Conservation (phyloP, 2,888 invertebrate genomes). For the Unio pictorum region DNA sequence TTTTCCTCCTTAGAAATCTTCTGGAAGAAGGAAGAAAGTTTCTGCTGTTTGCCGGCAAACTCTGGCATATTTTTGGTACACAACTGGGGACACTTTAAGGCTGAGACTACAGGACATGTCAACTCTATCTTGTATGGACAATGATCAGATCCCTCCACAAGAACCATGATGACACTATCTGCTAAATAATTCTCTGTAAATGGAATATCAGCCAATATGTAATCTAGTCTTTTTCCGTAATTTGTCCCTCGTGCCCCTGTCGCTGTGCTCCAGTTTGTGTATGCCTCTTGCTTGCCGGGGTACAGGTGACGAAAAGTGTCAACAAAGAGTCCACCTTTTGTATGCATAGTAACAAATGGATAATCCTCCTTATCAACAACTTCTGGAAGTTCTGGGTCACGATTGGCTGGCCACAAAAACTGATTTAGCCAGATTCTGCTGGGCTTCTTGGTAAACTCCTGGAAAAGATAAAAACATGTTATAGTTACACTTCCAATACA, state of each 20-base stretch:
- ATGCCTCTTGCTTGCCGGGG: constrained; percentile 70
- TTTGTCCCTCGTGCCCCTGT: constrained; percentile 73
- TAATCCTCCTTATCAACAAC: constrained; percentile 35
- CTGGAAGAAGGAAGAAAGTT: constrained; percentile 60
- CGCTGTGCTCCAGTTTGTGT: constrained; percentile 73
- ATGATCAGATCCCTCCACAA: constrained; percentile 74
- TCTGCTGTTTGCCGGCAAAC: constrained; percentile 71
- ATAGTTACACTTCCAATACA: not conserved
- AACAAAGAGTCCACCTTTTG: constrained; percentile 65
- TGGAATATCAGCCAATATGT: constrained; percentile 70
- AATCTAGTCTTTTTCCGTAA: constrained; percentile 74
- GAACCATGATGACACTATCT: constrained; percentile 61
- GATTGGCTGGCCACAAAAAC: constrained; percentile 57
- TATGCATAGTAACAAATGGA: constrained; percentile 34
- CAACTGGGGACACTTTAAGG: constrained; percentile 65
- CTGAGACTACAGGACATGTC: constrained; percentile 47
- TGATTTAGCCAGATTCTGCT: constrained; percentile 70
- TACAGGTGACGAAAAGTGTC: constrained; percentile 73
- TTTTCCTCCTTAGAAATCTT: constrained; percentile 31
- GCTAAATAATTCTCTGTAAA: constrained; percentile 46
- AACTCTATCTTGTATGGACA: constrained; percentile 73
- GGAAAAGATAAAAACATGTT: constrained; percentile 11
- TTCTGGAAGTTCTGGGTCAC: constrained; percentile 37
- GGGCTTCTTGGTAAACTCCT: constrained; percentile 60
- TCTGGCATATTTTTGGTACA: constrained; percentile 73